Evolutionary conservation across 2,797 vertebrate genomes (phyloP).

Genomic region (Clarias pachynema): DNA sequence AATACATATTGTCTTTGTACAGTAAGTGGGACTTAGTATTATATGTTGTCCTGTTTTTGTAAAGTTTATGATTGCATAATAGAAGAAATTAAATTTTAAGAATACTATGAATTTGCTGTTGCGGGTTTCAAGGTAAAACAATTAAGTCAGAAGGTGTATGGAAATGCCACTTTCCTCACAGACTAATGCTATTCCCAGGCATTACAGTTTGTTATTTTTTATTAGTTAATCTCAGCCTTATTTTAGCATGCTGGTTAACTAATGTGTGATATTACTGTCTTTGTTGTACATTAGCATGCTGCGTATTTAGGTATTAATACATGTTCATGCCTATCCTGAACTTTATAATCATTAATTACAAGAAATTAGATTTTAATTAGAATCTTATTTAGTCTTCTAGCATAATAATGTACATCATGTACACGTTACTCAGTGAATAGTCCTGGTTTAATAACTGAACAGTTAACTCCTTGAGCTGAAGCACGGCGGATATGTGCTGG

Average conservation of each 20-base stretch:
- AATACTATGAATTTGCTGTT: too few species aligned
- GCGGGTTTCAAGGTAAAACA: too few species aligned
- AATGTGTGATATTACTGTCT: not conserved
- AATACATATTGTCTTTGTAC: not conserved
- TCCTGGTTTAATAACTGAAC: not conserved
- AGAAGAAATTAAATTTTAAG: too few species aligned
- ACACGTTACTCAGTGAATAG: not conserved
- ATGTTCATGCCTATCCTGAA: too few species aligned
- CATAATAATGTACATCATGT: not conserved
- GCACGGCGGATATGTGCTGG: not conserved
- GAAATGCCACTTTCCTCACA: not conserved
- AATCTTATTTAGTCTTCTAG: not conserved
- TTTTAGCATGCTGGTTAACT: not conserved
- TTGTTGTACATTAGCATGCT: constrained; percentile 9
- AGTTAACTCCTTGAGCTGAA: constrained; percentile 13
- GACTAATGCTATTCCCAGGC: not conserved
- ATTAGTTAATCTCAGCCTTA: not conserved
- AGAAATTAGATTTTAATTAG: not conserved
- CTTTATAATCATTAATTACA: not conserved
- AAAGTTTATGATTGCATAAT: too few species aligned
- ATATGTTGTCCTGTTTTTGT: too few species aligned
- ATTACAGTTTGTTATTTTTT: not conserved
- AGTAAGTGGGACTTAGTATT: not conserved
- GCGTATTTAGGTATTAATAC: not conserved
- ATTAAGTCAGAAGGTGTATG: too few species aligned